Evolutionary conservation across 2,888 invertebrate species (phyloP), one percentile per base, ranked within the genome.

Genomic region (Melipona bicolor): DNA sequence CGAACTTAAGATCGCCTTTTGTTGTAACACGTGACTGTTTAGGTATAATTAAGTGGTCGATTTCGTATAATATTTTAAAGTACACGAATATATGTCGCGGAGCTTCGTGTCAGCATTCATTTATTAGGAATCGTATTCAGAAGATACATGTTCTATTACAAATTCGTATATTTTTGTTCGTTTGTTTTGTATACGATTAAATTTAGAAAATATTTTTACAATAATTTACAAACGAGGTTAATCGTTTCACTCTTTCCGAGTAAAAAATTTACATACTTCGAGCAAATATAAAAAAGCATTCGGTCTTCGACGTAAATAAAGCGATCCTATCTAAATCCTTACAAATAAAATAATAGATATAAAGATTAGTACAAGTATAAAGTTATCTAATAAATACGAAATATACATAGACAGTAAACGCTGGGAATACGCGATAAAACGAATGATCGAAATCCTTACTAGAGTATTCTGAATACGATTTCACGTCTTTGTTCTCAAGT

Each of bases 1-100:
- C 82, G 83, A 85, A 81, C 86, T 84, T 76, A 43, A 62, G 78
- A 56, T 81, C 80, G 76, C 61, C 61, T n/a, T 24, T 13, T 50
- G 59, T 15, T 24, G 59, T 73, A 70, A 61, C 70, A 69, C 65
- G 67, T 67, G 67, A 52, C 70, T 52, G 71, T 50, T 71, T 80
- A 72, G 62, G 59, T 69, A 76, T 61, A 61, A 69, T 86, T 65
- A 82, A 78, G 50, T 43, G 77, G 50, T 81, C 64, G 54, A 62
- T 52, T 67, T 70, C 56, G 79, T 76, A 62, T 52, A 43, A 59
- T 21, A 72, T 77, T 68, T 68, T 19, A 19, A 84, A 50, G 32
- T 80, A 61, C n/a, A 65, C 70, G n/a, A 36, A 21, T 24, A 50
- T 43, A 43, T 49, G 32, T 64, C 24, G 52, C 19, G 17, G 21